Evolutionary conservation across 2,888 invertebrate genomes (phyloP), one percentile per base, ranked within the genome.

Genomic region (Ochlodes sylvanus): DNA sequence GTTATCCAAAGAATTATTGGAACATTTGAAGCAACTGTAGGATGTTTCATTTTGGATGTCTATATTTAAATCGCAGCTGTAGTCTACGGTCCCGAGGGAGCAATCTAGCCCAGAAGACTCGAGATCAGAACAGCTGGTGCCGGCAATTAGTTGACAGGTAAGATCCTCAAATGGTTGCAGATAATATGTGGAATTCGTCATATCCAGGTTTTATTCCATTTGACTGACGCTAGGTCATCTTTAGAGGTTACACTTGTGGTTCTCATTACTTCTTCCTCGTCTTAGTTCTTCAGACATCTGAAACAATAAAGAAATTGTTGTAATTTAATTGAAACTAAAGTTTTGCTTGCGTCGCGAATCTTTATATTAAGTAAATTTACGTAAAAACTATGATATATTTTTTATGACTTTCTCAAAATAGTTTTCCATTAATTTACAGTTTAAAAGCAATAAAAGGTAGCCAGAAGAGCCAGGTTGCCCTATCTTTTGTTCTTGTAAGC

Each of bases 1-100:
- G 79, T 73, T 71, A 76, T 83, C 84, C 85, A 88, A 41, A 72
- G 78, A 79, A 71, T 79, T 80, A 72, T 87, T 85, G 70, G 76
- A 72, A 75, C 92, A 93, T 65, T 83, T 72, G 72, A 79, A 73
- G 76, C 93, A 93, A 57, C 77, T 84, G 73, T 93, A 93, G 4
- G 90, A 83, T 0, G 93, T 93, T 75, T 92, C 93, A 89, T 93
- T 93, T 76, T 92, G 92, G 9, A 85, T 77, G 67, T 92, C 92
- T 55, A 90, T 82, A 73, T 92, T 88, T 1, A 93, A 71, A 61
- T 85, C 77, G 61, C 93, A 94, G 64, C 73, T 81, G 70, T 83
- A 91, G 15, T 85, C 80, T 14, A 81, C 64, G 34, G 76, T 70
- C 41, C 69, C 77, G 15, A 69, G 72, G 14, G 76, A 69, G 62